Percentiles rank a stretch among this genome's conserved stretches.
These are phyloP conservation scores for Pongo pygmaeus DNA, from an alignment of 2,113 vertebrate genomes.

Conservation along the genomic window DNA sequence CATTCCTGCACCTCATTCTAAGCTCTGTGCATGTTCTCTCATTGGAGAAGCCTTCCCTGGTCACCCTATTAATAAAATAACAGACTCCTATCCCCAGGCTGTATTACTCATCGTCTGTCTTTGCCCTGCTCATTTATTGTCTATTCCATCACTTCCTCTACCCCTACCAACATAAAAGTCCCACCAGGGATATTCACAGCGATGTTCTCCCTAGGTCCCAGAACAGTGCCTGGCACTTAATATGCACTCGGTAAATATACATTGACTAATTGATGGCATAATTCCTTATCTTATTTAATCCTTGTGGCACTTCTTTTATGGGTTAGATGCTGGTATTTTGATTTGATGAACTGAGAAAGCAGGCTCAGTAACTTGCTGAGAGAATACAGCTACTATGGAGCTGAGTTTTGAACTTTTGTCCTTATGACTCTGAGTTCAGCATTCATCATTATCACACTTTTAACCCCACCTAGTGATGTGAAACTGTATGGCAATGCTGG, in stretches of 20 bases:
- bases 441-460: background rate
- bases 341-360: background rate
- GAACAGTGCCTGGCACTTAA: background rate
- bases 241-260: background rate
- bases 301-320: background rate
- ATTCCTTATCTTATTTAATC: background rate
- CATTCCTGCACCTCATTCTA: background rate
- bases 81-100: background rate
- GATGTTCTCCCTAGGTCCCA: background rate
- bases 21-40: background rate
- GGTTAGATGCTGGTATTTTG: background rate
- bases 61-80: background rate
- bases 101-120: background rate
- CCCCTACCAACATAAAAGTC: background rate
- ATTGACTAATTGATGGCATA: background rate
- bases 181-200: background rate
- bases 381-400: background rate
- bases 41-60: background rate
- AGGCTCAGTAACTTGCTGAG: background rate
- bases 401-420: background rate
- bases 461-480: background rate
- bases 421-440: background rate
- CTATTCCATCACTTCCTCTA: background rate
- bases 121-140: background rate
- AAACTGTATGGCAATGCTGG: background rate